Conservation (phyloP, 2,797 vertebrate species). For the Semaprochilodus insignis region DNA sequence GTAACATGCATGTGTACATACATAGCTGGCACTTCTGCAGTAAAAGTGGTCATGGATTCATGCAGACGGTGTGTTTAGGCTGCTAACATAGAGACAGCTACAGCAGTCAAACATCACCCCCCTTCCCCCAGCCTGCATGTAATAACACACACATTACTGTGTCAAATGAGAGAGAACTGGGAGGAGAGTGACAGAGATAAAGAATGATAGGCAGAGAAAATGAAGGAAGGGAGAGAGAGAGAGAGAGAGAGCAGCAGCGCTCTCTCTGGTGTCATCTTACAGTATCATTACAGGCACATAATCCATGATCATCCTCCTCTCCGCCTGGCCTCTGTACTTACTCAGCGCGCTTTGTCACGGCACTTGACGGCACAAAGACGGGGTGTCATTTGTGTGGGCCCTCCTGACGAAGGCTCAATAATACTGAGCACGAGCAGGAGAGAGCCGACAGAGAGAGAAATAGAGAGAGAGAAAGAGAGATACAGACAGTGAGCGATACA, state of each 20-base stretch:
- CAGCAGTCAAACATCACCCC: conserved; percentile 61
- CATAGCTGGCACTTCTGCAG: conserved; percentile 6
- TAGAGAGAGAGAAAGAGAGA: conserved; percentile 53
- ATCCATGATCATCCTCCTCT: conserved; percentile 54
- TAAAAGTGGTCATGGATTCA: conserved; percentile 23
- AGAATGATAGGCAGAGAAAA: conserved; percentile 24
- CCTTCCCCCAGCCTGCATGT: conserved; percentile 59
- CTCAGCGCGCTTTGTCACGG: conserved; percentile 50
- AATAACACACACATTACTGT: conserved; percentile 71
- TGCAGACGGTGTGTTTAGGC: conserved; percentile 20
- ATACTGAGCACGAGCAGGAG: conserved; percentile 45
- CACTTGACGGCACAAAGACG: conserved; percentile 56
- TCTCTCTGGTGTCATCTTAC: conserved; percentile 48
- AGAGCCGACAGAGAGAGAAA: conserved; percentile 49
- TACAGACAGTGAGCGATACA: conserved; percentile 20
- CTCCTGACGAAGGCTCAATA: conserved; percentile 51
- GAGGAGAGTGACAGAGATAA: conserved; percentile 5
- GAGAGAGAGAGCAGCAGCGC: conserved; percentile 38
- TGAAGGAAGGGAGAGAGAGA: conserved; percentile 17
- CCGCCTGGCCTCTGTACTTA: conserved; percentile 48
- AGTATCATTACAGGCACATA: conserved; percentile 59
- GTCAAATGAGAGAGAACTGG: conserved; percentile 57
- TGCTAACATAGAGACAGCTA: conserved; percentile 59
- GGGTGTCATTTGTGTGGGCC: conserved; percentile 49
- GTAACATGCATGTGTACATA: conserved; percentile 52